These are phyloP conservation scores for Crambe crambe DNA, from an alignment of 37 sponge, comb jelly and placozoan species.

Conservation along the genomic window DNA sequence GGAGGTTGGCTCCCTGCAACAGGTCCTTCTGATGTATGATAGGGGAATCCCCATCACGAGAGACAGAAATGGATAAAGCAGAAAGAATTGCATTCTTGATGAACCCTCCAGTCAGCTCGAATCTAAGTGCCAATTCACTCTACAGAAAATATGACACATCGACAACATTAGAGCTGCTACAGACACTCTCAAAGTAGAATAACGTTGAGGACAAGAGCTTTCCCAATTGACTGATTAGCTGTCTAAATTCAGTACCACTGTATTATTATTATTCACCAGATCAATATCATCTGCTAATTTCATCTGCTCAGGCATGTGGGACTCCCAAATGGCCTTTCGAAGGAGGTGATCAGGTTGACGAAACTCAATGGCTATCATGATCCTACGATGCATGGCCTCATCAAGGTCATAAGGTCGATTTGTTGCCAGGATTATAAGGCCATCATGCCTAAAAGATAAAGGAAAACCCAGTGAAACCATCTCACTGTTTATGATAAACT, in stretches of 20 bases:
- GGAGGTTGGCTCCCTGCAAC: conserved; percentile 53
- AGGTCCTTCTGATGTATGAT: conserved; percentile 53
- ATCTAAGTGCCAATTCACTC: conserved; percentile 61
- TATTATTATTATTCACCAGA: conserved; percentile 13
- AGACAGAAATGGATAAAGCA: conserved; percentile 43
- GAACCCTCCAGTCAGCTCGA: conserved; percentile 78
- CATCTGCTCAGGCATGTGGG: conserved; percentile 83
- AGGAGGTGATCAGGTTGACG: conserved; percentile 83
- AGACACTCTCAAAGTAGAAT: not conserved
- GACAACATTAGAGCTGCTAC: not conserved
- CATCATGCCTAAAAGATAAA: conserved; percentile 74
- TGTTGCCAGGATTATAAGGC: conserved; percentile 82
- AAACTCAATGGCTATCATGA: conserved; percentile 83
- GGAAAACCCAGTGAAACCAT: too few species aligned
- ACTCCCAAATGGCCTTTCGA: conserved; percentile 76
- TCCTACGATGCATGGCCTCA: conserved; percentile 82
- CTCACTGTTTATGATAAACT: too few species aligned
- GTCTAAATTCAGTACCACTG: too few species aligned
- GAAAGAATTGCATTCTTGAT: conserved; percentile 57
- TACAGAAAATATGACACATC: not conserved
- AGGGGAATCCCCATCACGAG: conserved; percentile 63
- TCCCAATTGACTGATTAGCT: too few species aligned
- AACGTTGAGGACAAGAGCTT: not conserved
- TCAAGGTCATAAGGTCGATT: conserved; percentile 85
- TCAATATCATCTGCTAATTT: conserved; percentile 63